Evolutionary conservation across 2,113 vertebrate species (phyloP).

Genomic region (Vidua chalybeata): DNA sequence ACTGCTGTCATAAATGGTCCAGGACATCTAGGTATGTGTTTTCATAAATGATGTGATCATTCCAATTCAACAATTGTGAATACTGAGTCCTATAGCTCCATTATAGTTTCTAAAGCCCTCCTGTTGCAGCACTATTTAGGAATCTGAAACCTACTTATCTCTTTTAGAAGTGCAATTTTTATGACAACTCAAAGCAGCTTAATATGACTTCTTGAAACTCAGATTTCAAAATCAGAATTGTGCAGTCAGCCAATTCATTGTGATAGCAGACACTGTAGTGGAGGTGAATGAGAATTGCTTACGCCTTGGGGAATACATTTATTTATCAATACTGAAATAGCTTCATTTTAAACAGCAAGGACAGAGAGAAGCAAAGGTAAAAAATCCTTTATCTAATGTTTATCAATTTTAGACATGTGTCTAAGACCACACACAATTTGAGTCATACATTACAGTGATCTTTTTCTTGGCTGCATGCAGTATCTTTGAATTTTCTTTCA

Average conservation of each 20-base stretch:
- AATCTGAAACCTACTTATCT: constrained; percentile 1
- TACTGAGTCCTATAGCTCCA: neutral
- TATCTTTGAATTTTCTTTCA: constrained; percentile 1
- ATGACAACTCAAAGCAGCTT: constrained; percentile 21
- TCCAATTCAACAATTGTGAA: constrained; percentile 15
- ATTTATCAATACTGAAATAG: neutral
- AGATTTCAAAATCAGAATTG: constrained; percentile 25
- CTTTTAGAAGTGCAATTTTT: constrained; percentile 37
- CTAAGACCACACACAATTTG: neutral
- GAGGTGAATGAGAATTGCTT: neutral
- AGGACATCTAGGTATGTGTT: constrained; percentile 43
- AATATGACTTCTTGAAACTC: neutral
- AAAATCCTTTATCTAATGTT: neutral
- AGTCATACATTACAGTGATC: neutral
- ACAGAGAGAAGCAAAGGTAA: neutral
- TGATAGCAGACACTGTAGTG: neutral
- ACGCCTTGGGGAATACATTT: neutral
- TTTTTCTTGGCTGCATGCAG: neutral
- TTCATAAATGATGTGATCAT: constrained; percentile 56
- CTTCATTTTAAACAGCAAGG: neutral
- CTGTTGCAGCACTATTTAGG: neutral
- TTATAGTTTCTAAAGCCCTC: constrained; percentile 8
- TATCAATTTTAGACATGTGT: neutral
- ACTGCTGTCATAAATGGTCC: constrained; percentile 59
- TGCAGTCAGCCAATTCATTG: neutral